These are phyloP conservation scores for Aphaenogaster ashmeadi DNA, from an alignment of 1,140 invertebrate species.

Conservation along the genomic window DNA sequence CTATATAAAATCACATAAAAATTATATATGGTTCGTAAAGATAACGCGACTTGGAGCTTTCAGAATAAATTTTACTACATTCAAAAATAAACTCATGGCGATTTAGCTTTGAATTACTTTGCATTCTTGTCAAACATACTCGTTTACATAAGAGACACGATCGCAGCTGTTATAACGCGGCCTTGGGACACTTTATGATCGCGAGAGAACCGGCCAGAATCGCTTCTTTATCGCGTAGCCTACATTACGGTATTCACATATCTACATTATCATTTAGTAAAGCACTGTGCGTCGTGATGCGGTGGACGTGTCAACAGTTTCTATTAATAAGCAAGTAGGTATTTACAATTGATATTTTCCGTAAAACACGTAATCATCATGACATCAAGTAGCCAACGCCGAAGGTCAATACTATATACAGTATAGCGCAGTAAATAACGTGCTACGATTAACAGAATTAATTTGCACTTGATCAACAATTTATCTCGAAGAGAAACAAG, in stretches of 20 bases:
- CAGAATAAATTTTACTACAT: background rate
- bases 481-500: slow-evolving; percentile 14
- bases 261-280: slow-evolving; percentile 47
- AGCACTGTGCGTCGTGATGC: background rate
- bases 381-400: slow-evolving; percentile 9
- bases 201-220: background rate
- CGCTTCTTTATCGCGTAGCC: slow-evolving; percentile 36
- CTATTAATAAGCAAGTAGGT: slow-evolving; percentile 46
- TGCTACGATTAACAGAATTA: slow-evolving; percentile 30
- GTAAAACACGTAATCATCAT: slow-evolving; percentile 26
- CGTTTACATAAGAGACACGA: slow-evolving; percentile 27
- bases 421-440: background rate
- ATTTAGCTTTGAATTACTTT: slow-evolving; percentile 21
- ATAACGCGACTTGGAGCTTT: background rate
- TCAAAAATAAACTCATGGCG: background rate
- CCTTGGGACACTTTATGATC: slow-evolving; percentile 40
- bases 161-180: slow-evolving; percentile 18
- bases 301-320: slow-evolving; percentile 1
- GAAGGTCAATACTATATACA: slow-evolving; percentile 1
- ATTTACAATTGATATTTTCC: slow-evolving; percentile 52
- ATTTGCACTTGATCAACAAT: slow-evolving; percentile 30
- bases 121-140: slow-evolving; percentile 26
- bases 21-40: background rate
- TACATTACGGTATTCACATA: background rate
- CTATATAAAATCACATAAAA: background rate